Conservation (phyloP, 2,888 invertebrate genomes). For the Drosophila antonietae region DNA sequence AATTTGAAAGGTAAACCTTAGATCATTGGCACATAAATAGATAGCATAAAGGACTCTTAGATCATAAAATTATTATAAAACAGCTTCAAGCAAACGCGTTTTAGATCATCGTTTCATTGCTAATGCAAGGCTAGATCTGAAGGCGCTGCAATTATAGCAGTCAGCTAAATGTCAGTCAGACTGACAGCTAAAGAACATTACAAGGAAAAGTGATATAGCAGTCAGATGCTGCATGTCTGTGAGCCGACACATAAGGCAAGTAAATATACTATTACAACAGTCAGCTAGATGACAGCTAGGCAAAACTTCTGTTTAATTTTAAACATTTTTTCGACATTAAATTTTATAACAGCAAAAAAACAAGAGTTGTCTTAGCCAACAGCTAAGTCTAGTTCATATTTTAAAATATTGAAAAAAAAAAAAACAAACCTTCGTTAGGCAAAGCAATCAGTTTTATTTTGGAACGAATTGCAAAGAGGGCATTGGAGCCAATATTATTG, state of each 20-base stretch:
- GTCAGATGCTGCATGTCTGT: not conserved
- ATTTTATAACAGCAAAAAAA: not conserved
- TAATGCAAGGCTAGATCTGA: not conserved
- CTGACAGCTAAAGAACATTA: not conserved
- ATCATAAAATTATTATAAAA: too few species aligned
- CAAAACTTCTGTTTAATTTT: not conserved
- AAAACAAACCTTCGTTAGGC: not conserved
- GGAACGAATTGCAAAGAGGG: conserved; percentile 36
- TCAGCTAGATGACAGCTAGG: not conserved
- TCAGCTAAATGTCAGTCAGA: not conserved
- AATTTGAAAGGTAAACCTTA: not conserved
- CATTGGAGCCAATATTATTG: conserved; percentile 48
- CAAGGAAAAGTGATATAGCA: not conserved
- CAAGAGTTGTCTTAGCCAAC: not conserved
- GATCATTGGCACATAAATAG: not conserved
- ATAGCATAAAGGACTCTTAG: not conserved
- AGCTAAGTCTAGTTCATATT: not conserved
- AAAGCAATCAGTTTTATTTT: conserved; percentile 9
- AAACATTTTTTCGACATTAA: not conserved
- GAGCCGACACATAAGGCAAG: not conserved
- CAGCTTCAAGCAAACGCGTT: not conserved
- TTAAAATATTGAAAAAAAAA: not conserved
- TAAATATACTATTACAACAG: not conserved
- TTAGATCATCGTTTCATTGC: not conserved
- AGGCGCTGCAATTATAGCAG: not conserved